Evolutionary conservation across 2,113 vertebrate species (phyloP).

Genomic region (Chamaea fasciata): DNA sequence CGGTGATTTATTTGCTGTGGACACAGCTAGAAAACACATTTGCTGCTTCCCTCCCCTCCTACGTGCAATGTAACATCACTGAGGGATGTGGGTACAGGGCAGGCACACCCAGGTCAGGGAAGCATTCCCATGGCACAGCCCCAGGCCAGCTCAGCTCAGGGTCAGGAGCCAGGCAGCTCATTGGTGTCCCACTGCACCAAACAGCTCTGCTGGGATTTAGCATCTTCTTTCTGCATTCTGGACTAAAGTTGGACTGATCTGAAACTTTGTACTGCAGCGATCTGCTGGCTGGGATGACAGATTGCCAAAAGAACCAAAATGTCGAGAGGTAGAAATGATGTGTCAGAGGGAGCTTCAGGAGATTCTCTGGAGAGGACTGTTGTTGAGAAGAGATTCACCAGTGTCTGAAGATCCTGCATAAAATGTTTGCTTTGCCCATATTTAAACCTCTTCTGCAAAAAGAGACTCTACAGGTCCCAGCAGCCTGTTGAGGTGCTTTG

Average conservation of each 20-base stretch:
- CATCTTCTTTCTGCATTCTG: not conserved
- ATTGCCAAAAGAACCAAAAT: not conserved
- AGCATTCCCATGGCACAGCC: not conserved
- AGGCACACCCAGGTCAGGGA: not conserved
- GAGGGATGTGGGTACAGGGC: not conserved
- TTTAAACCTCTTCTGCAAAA: not conserved
- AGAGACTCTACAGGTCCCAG: not conserved
- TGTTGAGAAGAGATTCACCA: not conserved
- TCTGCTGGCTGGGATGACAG: not conserved
- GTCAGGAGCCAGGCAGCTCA: not conserved
- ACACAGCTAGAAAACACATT: not conserved
- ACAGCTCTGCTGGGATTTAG: not conserved
- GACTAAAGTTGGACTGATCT: not conserved
- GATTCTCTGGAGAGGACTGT: not conserved
- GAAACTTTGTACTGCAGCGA: not conserved
- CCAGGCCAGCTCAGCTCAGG: not conserved
- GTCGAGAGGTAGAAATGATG: not conserved
- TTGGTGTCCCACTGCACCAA: not conserved
- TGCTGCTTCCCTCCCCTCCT: not conserved
- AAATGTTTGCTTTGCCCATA: accelerated
- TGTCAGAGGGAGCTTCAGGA: not conserved
- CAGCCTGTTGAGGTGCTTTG: not conserved
- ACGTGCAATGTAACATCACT: not conserved
- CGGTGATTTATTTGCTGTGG: not conserved
- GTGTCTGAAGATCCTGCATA: not conserved